Conservation (phyloP, 1,140 invertebrate species). For the Harlomillsia oculata region DNA sequence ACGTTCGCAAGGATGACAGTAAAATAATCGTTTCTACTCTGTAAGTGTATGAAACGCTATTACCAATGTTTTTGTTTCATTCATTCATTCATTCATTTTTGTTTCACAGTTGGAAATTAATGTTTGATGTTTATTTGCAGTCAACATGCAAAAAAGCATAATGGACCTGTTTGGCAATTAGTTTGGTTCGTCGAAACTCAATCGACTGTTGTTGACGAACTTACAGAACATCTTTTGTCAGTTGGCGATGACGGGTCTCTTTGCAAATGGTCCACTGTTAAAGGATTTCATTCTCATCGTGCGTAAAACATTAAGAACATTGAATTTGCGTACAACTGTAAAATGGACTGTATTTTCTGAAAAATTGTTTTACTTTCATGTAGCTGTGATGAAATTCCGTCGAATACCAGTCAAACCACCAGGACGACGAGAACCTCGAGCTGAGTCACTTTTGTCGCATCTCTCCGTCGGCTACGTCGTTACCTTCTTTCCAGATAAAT, state of each 20-base stretch:
- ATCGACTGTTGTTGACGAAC: constrained; percentile 14
- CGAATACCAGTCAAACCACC: constrained; percentile 27
- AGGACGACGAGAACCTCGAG: constrained; percentile 26
- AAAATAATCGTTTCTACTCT: constrained; percentile 12
- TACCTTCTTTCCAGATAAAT: constrained; percentile 28
- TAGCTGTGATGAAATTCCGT: constrained; percentile 27
- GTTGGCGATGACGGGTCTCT: constrained; percentile 32
- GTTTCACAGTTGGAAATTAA: background rate
- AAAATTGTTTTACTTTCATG: background rate
- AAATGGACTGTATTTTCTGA: too few relatives aligned
- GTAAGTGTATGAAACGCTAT: background rate
- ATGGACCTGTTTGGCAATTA: constrained; percentile 33
- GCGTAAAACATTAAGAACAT: background rate
- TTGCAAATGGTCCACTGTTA: constrained; percentile 23
- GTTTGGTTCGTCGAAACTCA: constrained; percentile 27
- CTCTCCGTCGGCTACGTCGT: constrained; percentile 19
- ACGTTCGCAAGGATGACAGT: constrained; percentile 14
- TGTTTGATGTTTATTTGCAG: constrained; percentile 11
- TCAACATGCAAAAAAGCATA: constrained; percentile 15
- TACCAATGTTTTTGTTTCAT: background rate
- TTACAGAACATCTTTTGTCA: constrained; percentile 22
- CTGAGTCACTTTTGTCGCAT: constrained; percentile 25
- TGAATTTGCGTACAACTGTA: background rate
- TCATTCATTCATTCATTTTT: background rate
- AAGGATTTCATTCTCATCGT: constrained; percentile 30